Conservation (phyloP, 92 coral and sea anemone species). For the Phenganax stokvisi region DNA sequence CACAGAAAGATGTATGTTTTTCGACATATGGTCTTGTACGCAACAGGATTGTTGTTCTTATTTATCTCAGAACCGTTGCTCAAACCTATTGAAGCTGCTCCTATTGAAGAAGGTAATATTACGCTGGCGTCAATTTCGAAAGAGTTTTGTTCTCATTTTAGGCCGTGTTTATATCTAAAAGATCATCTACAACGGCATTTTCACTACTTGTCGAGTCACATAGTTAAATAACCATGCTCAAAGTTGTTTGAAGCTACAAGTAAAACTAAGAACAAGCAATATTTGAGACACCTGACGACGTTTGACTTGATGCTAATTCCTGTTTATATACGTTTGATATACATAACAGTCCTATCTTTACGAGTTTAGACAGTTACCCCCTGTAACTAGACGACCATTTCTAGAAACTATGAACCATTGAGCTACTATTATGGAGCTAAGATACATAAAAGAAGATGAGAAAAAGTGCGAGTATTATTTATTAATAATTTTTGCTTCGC, state of each 20-base stretch:
- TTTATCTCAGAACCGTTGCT: conserved; percentile 18
- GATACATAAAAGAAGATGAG: not conserved
- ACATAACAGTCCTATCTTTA: not conserved
- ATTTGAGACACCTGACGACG: not conserved
- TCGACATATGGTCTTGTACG: conserved; percentile 3
- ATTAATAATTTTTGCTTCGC: not conserved
- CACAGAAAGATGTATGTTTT: not conserved
- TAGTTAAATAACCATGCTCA: not conserved
- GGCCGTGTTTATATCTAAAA: conserved; percentile 7
- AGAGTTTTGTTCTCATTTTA: not conserved
- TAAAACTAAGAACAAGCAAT: conserved; percentile 8
- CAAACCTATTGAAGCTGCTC: conserved; percentile 6
- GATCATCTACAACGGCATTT: not conserved
- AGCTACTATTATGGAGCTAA: not conserved
- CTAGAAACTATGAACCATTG: not conserved
- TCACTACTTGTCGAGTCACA: not conserved
- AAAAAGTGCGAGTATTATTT: not conserved
- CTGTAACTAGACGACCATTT: not conserved
- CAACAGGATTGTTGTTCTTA: conserved; percentile 19
- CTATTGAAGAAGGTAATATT: conserved; percentile 11
- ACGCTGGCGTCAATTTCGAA: not conserved
- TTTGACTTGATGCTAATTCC: conserved; percentile 16
- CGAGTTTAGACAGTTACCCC: not conserved
- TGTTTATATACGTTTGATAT: not conserved
- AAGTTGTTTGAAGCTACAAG: not conserved